Conservation (phyloP, 1,140 invertebrate genomes). For the Zaprionus kolodkinae region DNA sequence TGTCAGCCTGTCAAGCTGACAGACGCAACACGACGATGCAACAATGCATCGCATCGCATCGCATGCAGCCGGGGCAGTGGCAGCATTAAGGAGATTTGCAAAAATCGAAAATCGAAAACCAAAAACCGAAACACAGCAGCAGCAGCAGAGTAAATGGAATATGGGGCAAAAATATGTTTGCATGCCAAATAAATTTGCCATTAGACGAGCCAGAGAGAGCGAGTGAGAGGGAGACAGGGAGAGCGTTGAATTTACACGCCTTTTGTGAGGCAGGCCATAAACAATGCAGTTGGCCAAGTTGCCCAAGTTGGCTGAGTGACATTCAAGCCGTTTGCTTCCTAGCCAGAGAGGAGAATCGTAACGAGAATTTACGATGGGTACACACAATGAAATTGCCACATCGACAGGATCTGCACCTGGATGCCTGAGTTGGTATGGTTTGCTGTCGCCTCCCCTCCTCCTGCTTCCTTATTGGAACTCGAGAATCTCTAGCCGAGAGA, state of each 20-base stretch:
- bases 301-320: constrained; percentile 62
- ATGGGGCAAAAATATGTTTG: constrained; percentile 59
- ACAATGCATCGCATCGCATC: background rate
- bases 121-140: constrained; percentile 17
- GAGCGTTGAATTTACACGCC: constrained; percentile 52
- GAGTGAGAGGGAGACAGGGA: background rate
- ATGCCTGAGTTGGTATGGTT: background rate
- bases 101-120: constrained; percentile 14
- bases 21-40: constrained; percentile 8
- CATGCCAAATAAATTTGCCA: constrained; percentile 76
- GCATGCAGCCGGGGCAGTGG: background rate
- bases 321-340: constrained; percentile 28
- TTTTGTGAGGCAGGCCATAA: constrained; percentile 59
- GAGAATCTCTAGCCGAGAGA: constrained; percentile 21
- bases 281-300: constrained; percentile 76
- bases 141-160: background rate
- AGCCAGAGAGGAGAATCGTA: constrained; percentile 56
- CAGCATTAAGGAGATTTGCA: constrained; percentile 19
- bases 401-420: constrained; percentile 56
- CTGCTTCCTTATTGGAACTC: too few species aligned
- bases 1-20: background rate
- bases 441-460: background rate
- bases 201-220: constrained; percentile 46
- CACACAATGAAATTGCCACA: constrained; percentile 79
- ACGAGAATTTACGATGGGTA: constrained; percentile 77